Percentiles rank a stretch among this genome's conserved stretches.
phyloP scores from a whole-genome alignment of 2,113 vertebrate species.

The Lampris megalopsis region DNA sequence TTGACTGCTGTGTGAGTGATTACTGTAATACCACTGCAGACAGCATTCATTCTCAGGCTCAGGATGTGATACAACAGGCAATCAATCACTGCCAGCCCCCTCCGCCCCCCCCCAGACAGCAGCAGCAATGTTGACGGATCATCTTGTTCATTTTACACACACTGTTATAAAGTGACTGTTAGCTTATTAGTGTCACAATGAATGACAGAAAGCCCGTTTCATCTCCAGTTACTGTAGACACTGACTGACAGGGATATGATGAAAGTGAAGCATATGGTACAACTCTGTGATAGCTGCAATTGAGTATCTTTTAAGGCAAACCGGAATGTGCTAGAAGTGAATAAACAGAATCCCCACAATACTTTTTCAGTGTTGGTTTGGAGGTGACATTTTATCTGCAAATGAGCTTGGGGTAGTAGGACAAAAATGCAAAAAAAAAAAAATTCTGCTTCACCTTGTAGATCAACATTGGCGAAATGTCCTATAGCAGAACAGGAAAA shows the following conservation, averaged over 20 bases:
- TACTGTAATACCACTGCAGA: constrained; percentile 3
- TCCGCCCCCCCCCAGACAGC: background rate
- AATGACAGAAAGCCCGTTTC: constrained; percentile 2
- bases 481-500: too few relatives aligned
- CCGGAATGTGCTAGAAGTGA: background rate
- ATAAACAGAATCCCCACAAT: too few relatives aligned
- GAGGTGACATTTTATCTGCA: too few relatives aligned
- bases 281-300: background rate
- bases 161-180: constrained; percentile 23
- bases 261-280: constrained; percentile 10
- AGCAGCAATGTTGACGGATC: constrained; percentile 24
- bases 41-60: constrained; percentile 35
- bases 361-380: too few relatives aligned
- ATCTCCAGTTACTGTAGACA: constrained; percentile 14
- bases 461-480: too few relatives aligned
- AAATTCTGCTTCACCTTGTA: too few relatives aligned
- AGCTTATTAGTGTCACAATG: constrained; percentile 12
- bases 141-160: constrained; percentile 26
- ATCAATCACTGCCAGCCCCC: constrained; percentile 5
- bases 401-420: too few relatives aligned
- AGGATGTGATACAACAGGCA: background rate
- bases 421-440: too few relatives aligned
- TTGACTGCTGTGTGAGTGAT: constrained; percentile 27
- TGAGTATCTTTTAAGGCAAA: background rate
- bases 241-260: constrained; percentile 7